A percentile compares a stretch with the other conserved stretches of the same genome.
phyloP scores from a whole-genome alignment of 2,888 invertebrate genomes.

The Parochlus steinenii region DNA sequence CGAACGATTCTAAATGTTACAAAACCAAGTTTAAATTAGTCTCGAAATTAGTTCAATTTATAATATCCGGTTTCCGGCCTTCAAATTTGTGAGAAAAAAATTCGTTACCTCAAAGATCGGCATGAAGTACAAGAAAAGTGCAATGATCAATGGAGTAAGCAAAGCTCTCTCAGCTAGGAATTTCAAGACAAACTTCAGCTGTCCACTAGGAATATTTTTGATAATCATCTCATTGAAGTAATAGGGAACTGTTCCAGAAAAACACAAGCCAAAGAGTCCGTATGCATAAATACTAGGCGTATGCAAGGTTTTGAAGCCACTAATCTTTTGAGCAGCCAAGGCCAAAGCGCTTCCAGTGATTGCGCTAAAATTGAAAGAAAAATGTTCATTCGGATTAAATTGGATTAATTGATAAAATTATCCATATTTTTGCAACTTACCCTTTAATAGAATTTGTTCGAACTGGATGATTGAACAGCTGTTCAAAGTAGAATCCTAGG shows the following conservation, averaged over 20 bases:
- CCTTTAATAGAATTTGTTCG: slow-evolving; percentile 65
- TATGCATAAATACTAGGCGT: slow-evolving; percentile 54
- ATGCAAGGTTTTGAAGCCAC: slow-evolving; percentile 40
- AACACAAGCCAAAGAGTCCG: slow-evolving; percentile 58
- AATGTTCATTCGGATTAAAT: slow-evolving; percentile 9
- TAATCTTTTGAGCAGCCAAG: slow-evolving; percentile 54
- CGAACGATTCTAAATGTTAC: too few relatives aligned
- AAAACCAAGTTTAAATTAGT: too few relatives aligned
- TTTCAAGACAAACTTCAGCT: slow-evolving; percentile 37
- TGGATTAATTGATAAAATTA: slow-evolving; percentile 12
- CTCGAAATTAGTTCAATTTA: too few relatives aligned
- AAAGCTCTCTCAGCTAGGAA: slow-evolving; percentile 53
- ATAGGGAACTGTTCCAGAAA: slow-evolving; percentile 63
- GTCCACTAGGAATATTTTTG: slow-evolving; percentile 41
- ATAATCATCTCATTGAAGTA: too few relatives aligned
- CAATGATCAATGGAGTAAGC: slow-evolving; percentile 54
- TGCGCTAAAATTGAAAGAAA: slow-evolving; percentile 2
- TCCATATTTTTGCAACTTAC: slow-evolving; percentile 33
- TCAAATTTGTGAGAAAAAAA: too few relatives aligned
- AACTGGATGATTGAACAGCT: slow-evolving; percentile 56
- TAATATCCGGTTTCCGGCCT: too few relatives aligned
- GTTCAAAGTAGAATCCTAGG: slow-evolving; percentile 53
- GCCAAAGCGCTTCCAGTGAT: too few relatives aligned
- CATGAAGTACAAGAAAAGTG: slow-evolving; percentile 54
- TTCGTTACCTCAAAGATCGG: slow-evolving; percentile 62